Base-by-base conservation (phyloP, 2,113 vertebrate genomes). In the Cynopterus brachyotis region DNA sequence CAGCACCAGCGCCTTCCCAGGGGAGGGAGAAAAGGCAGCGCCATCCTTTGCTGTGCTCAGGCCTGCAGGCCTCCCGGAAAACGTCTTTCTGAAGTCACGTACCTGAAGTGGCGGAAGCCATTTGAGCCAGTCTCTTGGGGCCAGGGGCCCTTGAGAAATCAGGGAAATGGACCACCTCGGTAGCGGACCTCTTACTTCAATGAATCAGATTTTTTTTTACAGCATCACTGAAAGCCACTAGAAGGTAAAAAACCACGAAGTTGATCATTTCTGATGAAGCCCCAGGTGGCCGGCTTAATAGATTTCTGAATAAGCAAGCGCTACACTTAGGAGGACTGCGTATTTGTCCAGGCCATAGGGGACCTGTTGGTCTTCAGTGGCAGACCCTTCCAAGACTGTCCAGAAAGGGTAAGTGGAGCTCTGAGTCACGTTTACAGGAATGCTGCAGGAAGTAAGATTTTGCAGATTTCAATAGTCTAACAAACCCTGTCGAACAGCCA, bases 261-360 rank as follows among this genome's bases (percentile, higher is more conserved):
- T 19, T 60, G 53, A 35, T 81, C 67, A 15, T 80, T 89, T 37
- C 87, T 57, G 45, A 82, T 22, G n/a, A 91, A 75, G 50, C 91
- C 95, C 66, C 66, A 26, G 88, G 91, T 5, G 15, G 57, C 80
- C 0, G 4, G 59, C 35, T 66, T 83, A 67, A 90, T 91, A 72
- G 94, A 93, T 76, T 91, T 76, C 88, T 73, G 40, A 82, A 32
- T 73, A 60, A 92, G 73, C 53, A 78, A 93, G 53, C 70, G 89
- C 66, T 35, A 35, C 19, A 9, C 3, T 40, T 24, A 30, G 62
- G 35, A 80, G 20, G 37, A 42, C 32, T 0, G 6, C 7, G 4
- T 5, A 12, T 50, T 81, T 87, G 66, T 60, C 72, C 80, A 37
- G 75, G 70, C 86, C 64, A 6, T 32, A 9, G 60, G 47, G 47